Percentiles rank a stretch among this genome's conserved stretches.
These are phyloP conservation scores for Silurus asotus DNA, from an alignment of 2,113 vertebrate species.

Conservation along the genomic window DNA sequence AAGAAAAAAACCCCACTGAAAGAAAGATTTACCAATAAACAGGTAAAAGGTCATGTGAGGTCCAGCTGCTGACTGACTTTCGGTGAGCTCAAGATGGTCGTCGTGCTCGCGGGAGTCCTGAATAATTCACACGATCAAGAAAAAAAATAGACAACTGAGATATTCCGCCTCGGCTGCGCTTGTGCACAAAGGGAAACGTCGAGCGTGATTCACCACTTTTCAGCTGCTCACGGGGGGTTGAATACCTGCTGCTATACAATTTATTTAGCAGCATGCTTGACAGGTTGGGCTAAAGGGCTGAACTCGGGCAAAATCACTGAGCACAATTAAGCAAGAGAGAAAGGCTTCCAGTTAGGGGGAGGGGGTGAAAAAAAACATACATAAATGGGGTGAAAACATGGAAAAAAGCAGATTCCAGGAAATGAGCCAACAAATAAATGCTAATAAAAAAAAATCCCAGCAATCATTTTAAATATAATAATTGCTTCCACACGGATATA, in stretches of 20 bases:
- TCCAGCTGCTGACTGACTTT: neutral
- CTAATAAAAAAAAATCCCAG: neutral
- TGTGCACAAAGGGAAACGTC: neutral
- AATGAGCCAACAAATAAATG: neutral
- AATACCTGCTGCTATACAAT: slow-evolving; percentile 38
- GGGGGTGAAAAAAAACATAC: neutral
- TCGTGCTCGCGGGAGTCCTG: slow-evolving; percentile 46
- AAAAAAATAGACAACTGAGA: slow-evolving; percentile 67
- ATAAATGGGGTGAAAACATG: neutral
- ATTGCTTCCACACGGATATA: neutral
- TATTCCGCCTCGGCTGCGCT: neutral
- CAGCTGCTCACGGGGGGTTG: slow-evolving; percentile 30
- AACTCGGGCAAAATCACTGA: slow-evolving; percentile 10
- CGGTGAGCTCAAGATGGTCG: slow-evolving; percentile 29
- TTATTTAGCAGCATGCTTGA: slow-evolving; percentile 37
- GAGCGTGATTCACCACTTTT: slow-evolving; percentile 19
- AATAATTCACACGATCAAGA: slow-evolving; percentile 69
- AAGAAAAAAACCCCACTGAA: neutral
- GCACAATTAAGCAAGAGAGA: neutral
- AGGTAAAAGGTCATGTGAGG: neutral
- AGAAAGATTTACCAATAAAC: neutral
- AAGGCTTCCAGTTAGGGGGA: neutral
- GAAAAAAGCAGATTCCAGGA: neutral
- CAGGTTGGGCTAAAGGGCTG: neutral
- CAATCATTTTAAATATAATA: neutral